Base-by-base conservation (phyloP, 2,113 vertebrate genomes). In the Cynopterus brachyotis region DNA sequence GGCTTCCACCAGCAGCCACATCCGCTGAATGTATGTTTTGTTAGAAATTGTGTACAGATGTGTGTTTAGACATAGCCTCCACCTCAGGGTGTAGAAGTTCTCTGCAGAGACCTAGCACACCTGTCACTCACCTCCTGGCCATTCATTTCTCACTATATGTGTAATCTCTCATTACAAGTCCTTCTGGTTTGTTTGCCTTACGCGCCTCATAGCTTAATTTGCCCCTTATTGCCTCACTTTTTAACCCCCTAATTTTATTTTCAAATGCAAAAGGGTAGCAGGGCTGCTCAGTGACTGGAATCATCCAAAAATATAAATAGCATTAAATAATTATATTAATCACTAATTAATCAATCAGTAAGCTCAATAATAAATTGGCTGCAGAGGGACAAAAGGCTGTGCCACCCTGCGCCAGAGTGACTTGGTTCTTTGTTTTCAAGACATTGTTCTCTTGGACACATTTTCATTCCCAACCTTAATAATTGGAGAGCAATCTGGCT, bases 261-360 rank as follows among this genome's bases (percentile, higher is more conserved):
- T 89, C 79, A 88, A 81, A 78, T 40, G 3, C 47, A 89, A 75
- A 85, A 75, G 32, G 64, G 10, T 4, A 55, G 13, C 69, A 5
- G 9, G 28, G 30, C n/a, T 40, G 47, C 47, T 89, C 84, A 81
- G 76, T 73, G 62, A 47, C 45, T 9, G 20, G 6, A 67, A 80
- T 59, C 66, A 81, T 35, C 47, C 94, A 97, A 97, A 93, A 84
- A 95, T 96, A 90, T 32, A 86, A 96, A 93, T 84, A 94, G 73
- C 57, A 97, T 98, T 98, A 97, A 97, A 98, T 98, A 98, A 98
- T 98, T 97, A 96, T 97, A 97, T 97, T 98, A 97, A 97, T 98
- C 98, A 91, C 96, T 96, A 73, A 93, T 96, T 96, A 97, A 66
- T 45, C 80, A 6, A 42, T 64, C 47, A 64, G 89, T 81, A 88